Percentiles rank a stretch among this genome's conserved stretches.
These are phyloP conservation scores for Elachura formosa DNA, from an alignment of 2,113 vertebrate species.

Conservation along the genomic window DNA sequence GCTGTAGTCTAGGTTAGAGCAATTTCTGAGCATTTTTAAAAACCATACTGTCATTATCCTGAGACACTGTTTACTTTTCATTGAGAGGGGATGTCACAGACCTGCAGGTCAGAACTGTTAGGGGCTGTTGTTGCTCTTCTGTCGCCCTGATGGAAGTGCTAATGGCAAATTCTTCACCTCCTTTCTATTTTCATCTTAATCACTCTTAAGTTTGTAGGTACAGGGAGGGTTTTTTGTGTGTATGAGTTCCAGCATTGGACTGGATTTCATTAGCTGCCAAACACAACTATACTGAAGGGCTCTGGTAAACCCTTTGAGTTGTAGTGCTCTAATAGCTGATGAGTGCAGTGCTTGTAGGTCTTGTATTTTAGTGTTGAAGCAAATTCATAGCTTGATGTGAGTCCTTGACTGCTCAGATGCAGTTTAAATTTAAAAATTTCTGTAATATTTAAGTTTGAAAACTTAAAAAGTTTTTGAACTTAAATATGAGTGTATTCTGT, in stretches of 20 bases:
- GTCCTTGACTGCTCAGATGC: background rate
- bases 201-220: background rate
- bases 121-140: background rate
- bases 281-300: background rate
- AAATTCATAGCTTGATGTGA: background rate
- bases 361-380: background rate
- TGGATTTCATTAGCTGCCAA: background rate
- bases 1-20: background rate
- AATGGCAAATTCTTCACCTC: background rate
- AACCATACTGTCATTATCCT: accelerated
- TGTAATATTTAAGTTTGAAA: background rate
- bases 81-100: background rate
- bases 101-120: background rate
- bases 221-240: accelerated
- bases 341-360: background rate
- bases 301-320: background rate
- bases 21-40: background rate
- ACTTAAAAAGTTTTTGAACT: background rate
- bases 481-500: accelerated
- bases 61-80: background rate
- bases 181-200: background rate
- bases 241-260: background rate
- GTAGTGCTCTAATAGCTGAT: background rate
- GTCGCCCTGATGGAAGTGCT: background rate
- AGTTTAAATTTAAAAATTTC: background rate